Base-by-base conservation (phyloP, 2,888 invertebrate species). In the Liodrosophila aerea region DNA sequence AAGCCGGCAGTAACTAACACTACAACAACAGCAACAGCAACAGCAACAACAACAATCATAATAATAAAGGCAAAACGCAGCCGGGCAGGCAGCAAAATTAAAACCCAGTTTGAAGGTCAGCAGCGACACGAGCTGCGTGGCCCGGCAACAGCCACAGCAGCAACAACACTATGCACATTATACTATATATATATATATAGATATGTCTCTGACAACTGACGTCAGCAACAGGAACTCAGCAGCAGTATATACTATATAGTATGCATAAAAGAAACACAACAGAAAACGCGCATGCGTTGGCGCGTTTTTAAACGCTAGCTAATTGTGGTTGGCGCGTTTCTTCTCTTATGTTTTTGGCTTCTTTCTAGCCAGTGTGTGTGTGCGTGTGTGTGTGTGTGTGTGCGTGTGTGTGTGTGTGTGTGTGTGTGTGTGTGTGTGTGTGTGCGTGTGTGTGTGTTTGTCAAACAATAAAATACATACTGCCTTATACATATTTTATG, bases 101-200 rank as follows among this genome's bases (percentile, higher is more conserved):
- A 85, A 87, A 81, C 76, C 76, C 73, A 73, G 86, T 70, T 84
- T 85, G 87, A 85, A 85, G 85, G 85, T 85, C 85, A 86, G 57
- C 70, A 51, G 56, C 73, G 80, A 82, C 85, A 85, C 85, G 85
- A 84, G 75, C 71, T 77, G 77, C 84, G 77, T 76, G 77, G 77
- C 77, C 76, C 71, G 64, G 65, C 76, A 76, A 76, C 81, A 76
- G 39, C 67, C 66, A 4, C 56, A 77, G 7, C 57, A 49, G 5
- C 50, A 40, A 1, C 50, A 54, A 0, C 60, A 58, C n/a, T n/a
- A n/a, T n/a, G n/a, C n/a, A n/a, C n/a, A n/a, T n/a, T 22, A 22
- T 22, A 5, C 22, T 22, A 22, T 22, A 2, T 22, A 22, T 22
- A 22, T 75, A 78, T 75, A 72, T 68, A 76, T 64, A 76, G 61